Percentiles rank a stretch among this genome's conserved stretches.
These are phyloP conservation scores for Labeo calbasu DNA, from an alignment of 2,797 vertebrate species.

Conservation along the genomic window DNA sequence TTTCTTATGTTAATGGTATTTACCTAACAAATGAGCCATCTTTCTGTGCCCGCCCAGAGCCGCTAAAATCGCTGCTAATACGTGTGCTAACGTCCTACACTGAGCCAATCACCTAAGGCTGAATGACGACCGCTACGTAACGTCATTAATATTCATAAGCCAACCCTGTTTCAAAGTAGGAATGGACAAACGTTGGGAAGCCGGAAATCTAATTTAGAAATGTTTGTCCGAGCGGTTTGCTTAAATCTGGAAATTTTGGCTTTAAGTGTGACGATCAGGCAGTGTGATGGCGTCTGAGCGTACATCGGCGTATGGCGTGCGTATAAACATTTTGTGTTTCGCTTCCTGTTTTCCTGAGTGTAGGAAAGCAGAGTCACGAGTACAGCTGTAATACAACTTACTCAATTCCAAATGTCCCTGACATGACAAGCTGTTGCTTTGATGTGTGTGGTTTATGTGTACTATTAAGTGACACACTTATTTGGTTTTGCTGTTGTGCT, in stretches of 20 bases:
- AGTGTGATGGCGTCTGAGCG: constrained; percentile 47
- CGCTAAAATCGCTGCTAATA: too few relatives aligned
- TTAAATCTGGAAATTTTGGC: background rate
- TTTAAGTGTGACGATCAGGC: background rate
- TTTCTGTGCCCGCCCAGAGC: background rate
- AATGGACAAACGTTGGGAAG: background rate
- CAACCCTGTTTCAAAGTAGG: constrained; percentile 13
- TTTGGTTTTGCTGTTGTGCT: background rate
- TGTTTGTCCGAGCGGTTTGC: background rate
- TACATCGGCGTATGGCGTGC: constrained; percentile 15
- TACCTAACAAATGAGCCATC: too few relatives aligned
- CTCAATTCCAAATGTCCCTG: background rate
- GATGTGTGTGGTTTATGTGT: background rate
- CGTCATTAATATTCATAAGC: background rate
- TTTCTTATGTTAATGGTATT: too few relatives aligned
- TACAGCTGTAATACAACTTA: background rate
- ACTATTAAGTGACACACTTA: background rate
- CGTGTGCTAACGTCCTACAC: background rate
- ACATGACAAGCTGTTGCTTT: background rate
- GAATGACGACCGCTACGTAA: background rate
- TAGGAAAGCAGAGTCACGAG: background rate
- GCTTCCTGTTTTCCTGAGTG: background rate
- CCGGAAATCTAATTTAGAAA: constrained; percentile 41
- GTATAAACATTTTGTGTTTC: constrained; percentile 1
- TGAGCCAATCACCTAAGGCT: background rate